Conservation (phyloP, 2,888 invertebrate species). For the Malthinus flaveolus region DNA sequence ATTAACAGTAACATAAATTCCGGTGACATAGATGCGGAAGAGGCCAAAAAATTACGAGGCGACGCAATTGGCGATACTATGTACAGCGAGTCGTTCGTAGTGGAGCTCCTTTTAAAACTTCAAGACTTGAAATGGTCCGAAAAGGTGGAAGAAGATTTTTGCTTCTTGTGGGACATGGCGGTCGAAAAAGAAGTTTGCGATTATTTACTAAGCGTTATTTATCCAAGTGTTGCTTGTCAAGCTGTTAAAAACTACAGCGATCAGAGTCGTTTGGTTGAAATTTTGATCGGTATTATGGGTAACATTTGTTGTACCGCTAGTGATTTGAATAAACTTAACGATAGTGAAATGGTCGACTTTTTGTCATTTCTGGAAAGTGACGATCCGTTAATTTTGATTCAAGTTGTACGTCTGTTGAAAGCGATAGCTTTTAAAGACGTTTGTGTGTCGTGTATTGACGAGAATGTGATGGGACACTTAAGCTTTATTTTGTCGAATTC, state of each 20-base stretch:
- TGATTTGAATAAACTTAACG: conserved; percentile 59
- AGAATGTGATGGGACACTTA: conserved; percentile 58
- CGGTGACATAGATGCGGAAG: conserved; percentile 49
- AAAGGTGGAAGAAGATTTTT: conserved; percentile 72
- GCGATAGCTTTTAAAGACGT: conserved; percentile 44
- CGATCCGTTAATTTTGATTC: conserved; percentile 73
- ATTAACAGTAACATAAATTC: conserved; percentile 15
- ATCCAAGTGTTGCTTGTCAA: conserved; percentile 64
- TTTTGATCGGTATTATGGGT: conserved; percentile 80
- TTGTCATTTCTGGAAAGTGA: conserved; percentile 63
- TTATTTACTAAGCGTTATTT: conserved; percentile 69
- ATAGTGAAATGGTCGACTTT: conserved; percentile 58
- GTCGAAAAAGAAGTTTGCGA: conserved; percentile 74
- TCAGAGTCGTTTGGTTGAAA: conserved; percentile 72
- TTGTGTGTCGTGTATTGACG: conserved; percentile 47
- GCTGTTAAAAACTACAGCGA: conserved; percentile 63
- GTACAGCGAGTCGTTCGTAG: conserved; percentile 76
- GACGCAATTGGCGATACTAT: conserved; percentile 81
- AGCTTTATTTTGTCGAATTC: conserved; percentile 77
- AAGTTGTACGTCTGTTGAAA: conserved; percentile 71
- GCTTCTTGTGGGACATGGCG: conserved; percentile 85
- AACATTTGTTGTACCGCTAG: conserved; percentile 63
- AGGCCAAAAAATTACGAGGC: conserved; percentile 62
- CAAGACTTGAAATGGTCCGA: conserved; percentile 62
- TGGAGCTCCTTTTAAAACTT: conserved; percentile 69